Base-by-base conservation (phyloP, 2,888 invertebrate genomes). In the Tineola bisselliella region DNA sequence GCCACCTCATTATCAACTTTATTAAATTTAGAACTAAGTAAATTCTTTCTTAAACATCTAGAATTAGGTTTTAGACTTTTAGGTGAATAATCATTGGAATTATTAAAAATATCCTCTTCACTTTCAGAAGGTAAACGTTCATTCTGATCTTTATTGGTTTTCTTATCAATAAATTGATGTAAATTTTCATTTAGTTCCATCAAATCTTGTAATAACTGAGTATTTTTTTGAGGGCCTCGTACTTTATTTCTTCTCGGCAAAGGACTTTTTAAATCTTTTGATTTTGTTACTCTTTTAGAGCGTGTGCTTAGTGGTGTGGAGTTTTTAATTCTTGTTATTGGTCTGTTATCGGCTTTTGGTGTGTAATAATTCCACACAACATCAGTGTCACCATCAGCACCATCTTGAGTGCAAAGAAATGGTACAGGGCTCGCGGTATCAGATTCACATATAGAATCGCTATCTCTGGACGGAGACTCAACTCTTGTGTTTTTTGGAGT, bases 331-430 rank as follows among this genome's bases (percentile, higher is more conserved):
- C 72, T 69, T 48, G 75, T 71, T 60, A 68, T 71, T 0, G 69
- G 65, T 31, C 69, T 65, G 33, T 78, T 68, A 13, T 75, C 77
- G 10, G 87, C 75, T 66, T 82, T 84, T n/a, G 87, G 87, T 0
- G 87, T 84, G 67, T 87, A 87, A 63, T 81, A 87, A 65, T 87
- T 87, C 87, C 87, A 88, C 11, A 88, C 77, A 13, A 88, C 87
- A 67, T 87, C 87, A 13, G 81, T 83, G 69, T 82, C 81, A 1
- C 87, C 87, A 64, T 84, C 84, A 1, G 80, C 75, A 11, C 87
- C 88, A 73, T 88, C 87, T 72, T 88, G 88, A 1, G 87, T 87
- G 64, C 86, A 87, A 10, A 84, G 64, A 69, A 88, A 87, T 8
- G 84, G 87, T 0, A 88, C 84, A 4, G 88, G 88, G 64, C 87